Conservation (phyloP, 2,113 vertebrate genomes). For the Solea senegalensis region DNA sequence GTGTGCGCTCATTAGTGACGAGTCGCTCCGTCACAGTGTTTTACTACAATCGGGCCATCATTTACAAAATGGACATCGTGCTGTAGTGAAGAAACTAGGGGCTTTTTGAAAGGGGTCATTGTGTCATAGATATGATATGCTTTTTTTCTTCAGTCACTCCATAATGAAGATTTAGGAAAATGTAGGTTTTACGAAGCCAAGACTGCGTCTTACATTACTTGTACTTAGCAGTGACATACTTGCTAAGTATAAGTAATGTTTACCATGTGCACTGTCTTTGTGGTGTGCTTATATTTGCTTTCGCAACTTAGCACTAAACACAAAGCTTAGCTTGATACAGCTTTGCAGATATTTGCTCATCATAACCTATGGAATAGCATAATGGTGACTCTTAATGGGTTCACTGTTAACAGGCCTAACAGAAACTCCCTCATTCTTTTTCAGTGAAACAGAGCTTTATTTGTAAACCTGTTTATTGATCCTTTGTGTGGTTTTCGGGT, state of each 20-base stretch:
- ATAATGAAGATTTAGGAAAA: too few relatives aligned
- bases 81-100: too few relatives aligned
- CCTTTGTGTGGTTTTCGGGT: too few relatives aligned
- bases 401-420: background rate
- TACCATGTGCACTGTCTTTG: background rate
- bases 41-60: too few relatives aligned
- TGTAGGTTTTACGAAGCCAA: too few relatives aligned
- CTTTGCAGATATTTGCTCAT: background rate
- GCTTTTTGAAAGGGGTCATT: too few relatives aligned
- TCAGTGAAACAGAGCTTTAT: background rate
- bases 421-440: background rate
- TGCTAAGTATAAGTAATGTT: background rate
- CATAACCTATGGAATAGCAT: background rate
- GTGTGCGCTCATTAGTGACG: too few relatives aligned
- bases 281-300: too few relatives aligned
- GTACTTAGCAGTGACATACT: background rate
- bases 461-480: slow-evolving; percentile 25
- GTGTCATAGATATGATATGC: too few relatives aligned
- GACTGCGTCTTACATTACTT: background rate
- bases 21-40: too few relatives aligned
- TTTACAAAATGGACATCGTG: too few relatives aligned
- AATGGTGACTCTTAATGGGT: background rate
- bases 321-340: background rate
- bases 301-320: background rate
- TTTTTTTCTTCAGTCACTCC: too few relatives aligned